Evolutionary conservation across 2,797 vertebrate genomes (phyloP), one percentile per base, ranked within the genome.

Genomic region (Acipenser transmontanus): DNA sequence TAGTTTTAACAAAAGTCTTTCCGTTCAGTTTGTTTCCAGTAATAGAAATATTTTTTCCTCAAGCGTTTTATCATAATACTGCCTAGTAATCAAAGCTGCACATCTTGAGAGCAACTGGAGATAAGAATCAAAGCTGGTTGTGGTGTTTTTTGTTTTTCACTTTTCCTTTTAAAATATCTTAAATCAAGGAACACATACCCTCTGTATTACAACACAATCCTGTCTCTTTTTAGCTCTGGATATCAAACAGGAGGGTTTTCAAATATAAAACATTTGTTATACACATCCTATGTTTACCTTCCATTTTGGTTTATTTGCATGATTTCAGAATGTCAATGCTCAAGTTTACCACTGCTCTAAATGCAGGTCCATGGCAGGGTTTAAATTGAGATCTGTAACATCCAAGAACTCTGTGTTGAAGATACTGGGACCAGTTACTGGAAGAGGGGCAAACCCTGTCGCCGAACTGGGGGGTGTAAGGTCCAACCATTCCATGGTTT

Each of bases 401-500:
- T 99, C 97, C 72, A 98, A 85, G 84, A 99, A 98, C 82, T 99
- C 97, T 0, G 94, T 92, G 82, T 94, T 98, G 82, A 99, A 99
- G 81, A 99, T 95, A 83, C 92, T 95, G 71, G 94, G 95, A 1
- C 84, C 92, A 0, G 79, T 82, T 1, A 93, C 81, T 7, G 90
- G 78, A 9, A 96, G 88, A 0, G 90, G 85, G 49, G 86, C 89
- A 68, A 96, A 98, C 49, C 88, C 88, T 0, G 88, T 83, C 61
- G 93, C 91, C 0, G 94, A 99, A 72, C 91, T 97, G 3, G 94
- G 94, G 0, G 95, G 93, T 0, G 95, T 97, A 73, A 99, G 91
- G 77, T 98, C 97, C 80, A 98, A 77, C 97, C 97, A 98, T 78
- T 99, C 97, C 95, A 99, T 98, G 0, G 93, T 95, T 76, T 99